Percentiles rank a stretch among this genome's conserved stretches.
These are phyloP conservation scores for Timandra comae DNA, from an alignment of 2,888 invertebrate genomes.

Conservation along the genomic window DNA sequence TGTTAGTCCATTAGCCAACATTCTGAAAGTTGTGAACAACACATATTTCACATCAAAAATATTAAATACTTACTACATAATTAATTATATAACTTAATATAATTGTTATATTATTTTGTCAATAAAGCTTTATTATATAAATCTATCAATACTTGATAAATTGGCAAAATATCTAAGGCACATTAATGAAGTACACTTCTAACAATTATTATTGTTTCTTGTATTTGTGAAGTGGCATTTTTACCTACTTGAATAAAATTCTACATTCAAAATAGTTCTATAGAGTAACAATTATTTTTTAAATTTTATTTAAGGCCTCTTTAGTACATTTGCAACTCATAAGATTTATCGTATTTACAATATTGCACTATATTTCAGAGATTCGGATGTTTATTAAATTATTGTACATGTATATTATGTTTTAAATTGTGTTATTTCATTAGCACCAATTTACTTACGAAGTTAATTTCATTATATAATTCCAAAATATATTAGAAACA, in stretches of 20 bases:
- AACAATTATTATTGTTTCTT: no score
- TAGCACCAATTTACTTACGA: no score
- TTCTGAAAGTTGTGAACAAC: slow-evolving; percentile 48
- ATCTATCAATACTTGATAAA: slow-evolving; percentile 22
- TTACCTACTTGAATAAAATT: no score
- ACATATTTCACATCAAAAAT: slow-evolving; percentile 47
- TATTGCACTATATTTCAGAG: slow-evolving; percentile 11
- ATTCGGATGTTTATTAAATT: slow-evolving; percentile 8
- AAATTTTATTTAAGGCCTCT: neutral
- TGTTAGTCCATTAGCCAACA: slow-evolving; percentile 54
- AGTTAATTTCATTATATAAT: no score
- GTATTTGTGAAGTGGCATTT: no score
- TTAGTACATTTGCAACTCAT: neutral
- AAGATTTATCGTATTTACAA: slow-evolving; percentile 1
- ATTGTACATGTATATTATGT: neutral
- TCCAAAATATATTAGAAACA: slow-evolving; percentile 29
- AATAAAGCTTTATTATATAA: slow-evolving; percentile 20
- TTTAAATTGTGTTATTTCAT: neutral
- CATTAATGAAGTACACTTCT: no score
- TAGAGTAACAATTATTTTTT: neutral
- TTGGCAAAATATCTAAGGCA: slow-evolving; percentile 39
- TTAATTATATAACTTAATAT: slow-evolving; percentile 21
- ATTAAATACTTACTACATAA: slow-evolving; percentile 29
- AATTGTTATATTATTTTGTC: slow-evolving; percentile 27
- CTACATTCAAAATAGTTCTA: neutral